Conservation (phyloP, 2,113 vertebrate species). For the Neodontobutis hainanensis region DNA sequence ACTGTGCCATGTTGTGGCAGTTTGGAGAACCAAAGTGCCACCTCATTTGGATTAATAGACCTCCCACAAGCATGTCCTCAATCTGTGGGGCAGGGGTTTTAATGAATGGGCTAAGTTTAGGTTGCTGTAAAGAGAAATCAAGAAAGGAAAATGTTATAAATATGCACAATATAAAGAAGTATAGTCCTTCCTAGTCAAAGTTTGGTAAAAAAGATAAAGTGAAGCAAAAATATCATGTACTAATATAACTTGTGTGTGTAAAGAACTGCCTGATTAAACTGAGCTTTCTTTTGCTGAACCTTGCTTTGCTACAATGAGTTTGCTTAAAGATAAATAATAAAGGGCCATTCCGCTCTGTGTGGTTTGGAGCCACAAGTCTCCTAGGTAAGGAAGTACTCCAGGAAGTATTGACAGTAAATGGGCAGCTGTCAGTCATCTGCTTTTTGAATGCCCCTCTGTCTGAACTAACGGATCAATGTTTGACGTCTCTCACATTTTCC, state of each 20-base stretch:
- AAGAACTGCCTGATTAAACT: no score
- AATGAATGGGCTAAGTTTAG: neutral
- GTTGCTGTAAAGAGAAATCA: conserved; percentile 1
- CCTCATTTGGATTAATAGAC: conserved; percentile 19
- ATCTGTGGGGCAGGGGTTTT: neutral
- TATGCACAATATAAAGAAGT: neutral
- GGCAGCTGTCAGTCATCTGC: conserved; percentile 9
- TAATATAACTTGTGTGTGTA: no score
- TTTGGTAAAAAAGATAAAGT: neutral
- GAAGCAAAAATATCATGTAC: no score
- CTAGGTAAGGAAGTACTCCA: neutral
- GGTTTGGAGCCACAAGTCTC: no score
- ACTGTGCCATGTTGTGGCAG: conserved; percentile 6
- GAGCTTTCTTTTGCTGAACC: no score
- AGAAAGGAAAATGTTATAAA: conserved; percentile 5
- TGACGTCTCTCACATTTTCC: neutral
- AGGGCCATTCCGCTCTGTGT: no score
- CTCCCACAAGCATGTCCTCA: conserved; percentile 7
- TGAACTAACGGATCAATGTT: neutral
- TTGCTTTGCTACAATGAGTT: no score
- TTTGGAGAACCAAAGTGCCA: conserved; percentile 1
- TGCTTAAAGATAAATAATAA: no score
- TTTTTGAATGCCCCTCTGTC: neutral
- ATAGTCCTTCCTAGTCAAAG: neutral
- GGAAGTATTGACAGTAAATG: neutral